Evolutionary conservation across 2,888 invertebrate species (phyloP).

Genomic region (Orchesella flavescens): DNA sequence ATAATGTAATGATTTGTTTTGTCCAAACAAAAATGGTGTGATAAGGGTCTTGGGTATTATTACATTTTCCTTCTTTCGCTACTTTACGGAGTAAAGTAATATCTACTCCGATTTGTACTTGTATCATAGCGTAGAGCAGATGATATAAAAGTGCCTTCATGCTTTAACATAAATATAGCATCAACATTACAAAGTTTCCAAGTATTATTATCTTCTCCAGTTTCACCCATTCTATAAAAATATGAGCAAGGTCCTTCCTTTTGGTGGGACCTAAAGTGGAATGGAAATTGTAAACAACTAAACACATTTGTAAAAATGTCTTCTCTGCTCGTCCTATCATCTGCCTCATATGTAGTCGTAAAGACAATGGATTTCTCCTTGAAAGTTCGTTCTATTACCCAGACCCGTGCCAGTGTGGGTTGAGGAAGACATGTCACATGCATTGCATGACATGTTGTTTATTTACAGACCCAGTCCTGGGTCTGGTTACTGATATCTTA

Average conservation of each 20-base stretch:
- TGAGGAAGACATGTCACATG: too few species aligned
- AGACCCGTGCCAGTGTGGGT: too few species aligned
- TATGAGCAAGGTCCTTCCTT: not conserved
- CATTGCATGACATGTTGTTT: too few species aligned
- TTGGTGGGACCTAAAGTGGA: not conserved
- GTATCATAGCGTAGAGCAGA: too few species aligned
- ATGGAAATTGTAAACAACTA: not conserved
- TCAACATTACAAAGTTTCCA: too few species aligned
- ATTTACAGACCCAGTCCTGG: too few species aligned
- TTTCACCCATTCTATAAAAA: not conserved
- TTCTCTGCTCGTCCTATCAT: not conserved
- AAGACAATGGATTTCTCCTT: not conserved
- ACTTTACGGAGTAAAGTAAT: not conserved
- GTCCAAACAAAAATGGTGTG: not conserved
- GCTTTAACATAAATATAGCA: too few species aligned
- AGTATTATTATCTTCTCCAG: not conserved
- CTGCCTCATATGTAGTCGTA: not conserved
- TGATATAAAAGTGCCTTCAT: too few species aligned
- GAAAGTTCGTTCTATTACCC: not conserved
- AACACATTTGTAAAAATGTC: not conserved
- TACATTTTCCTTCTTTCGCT: not conserved
- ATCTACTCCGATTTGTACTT: not conserved
- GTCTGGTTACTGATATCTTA: too few species aligned
- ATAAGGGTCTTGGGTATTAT: not conserved
- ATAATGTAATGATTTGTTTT: constrained; percentile 1